Evolutionary conservation across 2,888 invertebrate genomes (phyloP).

Genomic region (Pyralis farinalis): DNA sequence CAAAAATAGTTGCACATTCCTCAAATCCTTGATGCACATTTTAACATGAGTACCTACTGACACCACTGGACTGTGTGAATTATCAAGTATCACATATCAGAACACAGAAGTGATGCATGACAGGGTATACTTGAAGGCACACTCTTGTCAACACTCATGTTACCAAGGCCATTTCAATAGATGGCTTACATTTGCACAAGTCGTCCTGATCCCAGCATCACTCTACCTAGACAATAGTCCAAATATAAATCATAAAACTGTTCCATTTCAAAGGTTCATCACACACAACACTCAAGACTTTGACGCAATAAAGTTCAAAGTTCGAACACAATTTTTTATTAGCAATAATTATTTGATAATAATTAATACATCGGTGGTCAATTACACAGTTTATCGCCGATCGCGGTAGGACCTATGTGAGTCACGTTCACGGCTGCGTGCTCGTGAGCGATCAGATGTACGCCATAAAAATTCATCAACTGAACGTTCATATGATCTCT

Average conservation of each 20-base stretch:
- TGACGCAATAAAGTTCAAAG: slow-evolving; percentile 76
- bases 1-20: slow-evolving; percentile 10
- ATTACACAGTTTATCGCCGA: slow-evolving; percentile 65
- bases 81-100: background rate
- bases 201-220: background rate
- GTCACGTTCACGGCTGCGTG: slow-evolving; percentile 80
- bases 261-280: slow-evolving; percentile 41
- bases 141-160: background rate
- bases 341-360: slow-evolving; percentile 55
- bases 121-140: background rate
- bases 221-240: slow-evolving; percentile 3
- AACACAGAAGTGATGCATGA: background rate
- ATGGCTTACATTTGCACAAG: background rate
- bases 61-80: background rate
- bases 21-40: background rate
- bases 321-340: slow-evolving; percentile 75
- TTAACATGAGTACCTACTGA: background rate
- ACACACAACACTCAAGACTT: slow-evolving; percentile 70
- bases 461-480: slow-evolving; percentile 93
- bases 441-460: slow-evolving; percentile 85
- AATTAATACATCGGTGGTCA: slow-evolving; percentile 63
- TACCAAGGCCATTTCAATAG: background rate
- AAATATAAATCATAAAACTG: slow-evolving; percentile 1
- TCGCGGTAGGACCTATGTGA: slow-evolving; percentile 82
- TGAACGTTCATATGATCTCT: slow-evolving; percentile 92